Evolutionary conservation across 2,888 invertebrate species (phyloP), one percentile per base, ranked within the genome.

Genomic region (Lingula anatina): DNA sequence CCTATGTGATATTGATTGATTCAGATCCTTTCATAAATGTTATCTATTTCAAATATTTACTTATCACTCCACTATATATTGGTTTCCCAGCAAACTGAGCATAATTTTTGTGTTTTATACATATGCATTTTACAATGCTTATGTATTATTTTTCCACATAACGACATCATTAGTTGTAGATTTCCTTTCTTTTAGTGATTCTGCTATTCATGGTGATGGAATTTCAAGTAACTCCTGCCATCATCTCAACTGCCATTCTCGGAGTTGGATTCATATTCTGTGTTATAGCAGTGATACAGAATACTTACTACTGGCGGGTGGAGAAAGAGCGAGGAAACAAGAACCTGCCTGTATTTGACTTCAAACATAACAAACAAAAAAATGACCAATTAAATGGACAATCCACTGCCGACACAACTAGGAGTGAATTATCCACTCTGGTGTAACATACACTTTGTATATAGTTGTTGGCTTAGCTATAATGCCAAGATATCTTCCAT

Each of bases 251-350:
- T 61, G 86, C 89, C 2, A 85, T 93, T 70, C 89, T 93, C 55
- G 90, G 91, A n/a, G 82, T 90, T 20, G 92, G 92, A 2, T 89
- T 93, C 54, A 83, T 93, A 38, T 92, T 93, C 79, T 91, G 92
- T 73, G 89, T 92, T 60, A 88, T 89, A 66, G 90, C 92, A 23
- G 89, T 93, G 86, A 89, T 93, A 20, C 93, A 94, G 80, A 93
- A 92, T 78, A 90, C 90, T 15, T 92, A 91, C 77, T 86, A 92
- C 44, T 94, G 93, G 93, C 90, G 92, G 24, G 53, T 65, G 49
- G 75, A 76, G 55, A 71, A 72, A 47, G 61, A 60, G 18, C 62
- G 70, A 49, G 74, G 73, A 3, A 60, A 66, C 31, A 59, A 64
- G 25, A 68, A 73, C 38, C 60, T 66, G 49, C 67, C 68, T 27